Percentiles rank a stretch among this genome's conserved stretches.
Conservation (phyloP, 2,888 invertebrate genomes). For the Slavum lentiscoides region DNA sequence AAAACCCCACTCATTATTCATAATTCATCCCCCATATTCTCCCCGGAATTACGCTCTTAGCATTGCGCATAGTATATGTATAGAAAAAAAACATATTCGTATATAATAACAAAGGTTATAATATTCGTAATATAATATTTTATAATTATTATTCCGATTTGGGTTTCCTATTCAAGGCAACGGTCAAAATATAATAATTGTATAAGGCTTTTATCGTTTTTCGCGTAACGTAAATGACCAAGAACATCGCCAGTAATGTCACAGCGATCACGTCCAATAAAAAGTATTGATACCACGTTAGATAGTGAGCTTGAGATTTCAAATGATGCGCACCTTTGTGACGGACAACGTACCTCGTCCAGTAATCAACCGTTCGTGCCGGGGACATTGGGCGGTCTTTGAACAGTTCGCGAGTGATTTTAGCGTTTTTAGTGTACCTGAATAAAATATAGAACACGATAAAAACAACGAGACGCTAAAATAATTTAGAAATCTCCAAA, state of each 20-base stretch:
- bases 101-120: no score
- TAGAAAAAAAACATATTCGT: no score
- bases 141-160: no score
- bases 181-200: neutral
- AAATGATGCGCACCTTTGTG: slow-evolving; percentile 80
- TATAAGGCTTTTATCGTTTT: neutral
- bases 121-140: no score
- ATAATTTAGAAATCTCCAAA: no score
- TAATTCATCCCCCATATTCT: no score
- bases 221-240: neutral
- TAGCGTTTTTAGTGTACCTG: slow-evolving; percentile 69
- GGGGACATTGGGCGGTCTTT: slow-evolving; percentile 77
- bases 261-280: slow-evolving; percentile 2
- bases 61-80: no score
- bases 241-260: neutral
- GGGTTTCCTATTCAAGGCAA: no score
- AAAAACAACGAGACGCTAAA: no score
- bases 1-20: no score
- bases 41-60: no score
- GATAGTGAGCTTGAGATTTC: slow-evolving; percentile 62
- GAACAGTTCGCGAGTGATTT: slow-evolving; percentile 69
- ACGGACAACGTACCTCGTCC: slow-evolving; percentile 83
- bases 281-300: slow-evolving; percentile 15
- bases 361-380: slow-evolving; percentile 76
- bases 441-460: no score